A percentile compares a stretch with the other conserved stretches of the same genome.
Evolutionary conservation across 2,888 invertebrate species (phyloP).

Genomic region (Graphium colonna): DNA sequence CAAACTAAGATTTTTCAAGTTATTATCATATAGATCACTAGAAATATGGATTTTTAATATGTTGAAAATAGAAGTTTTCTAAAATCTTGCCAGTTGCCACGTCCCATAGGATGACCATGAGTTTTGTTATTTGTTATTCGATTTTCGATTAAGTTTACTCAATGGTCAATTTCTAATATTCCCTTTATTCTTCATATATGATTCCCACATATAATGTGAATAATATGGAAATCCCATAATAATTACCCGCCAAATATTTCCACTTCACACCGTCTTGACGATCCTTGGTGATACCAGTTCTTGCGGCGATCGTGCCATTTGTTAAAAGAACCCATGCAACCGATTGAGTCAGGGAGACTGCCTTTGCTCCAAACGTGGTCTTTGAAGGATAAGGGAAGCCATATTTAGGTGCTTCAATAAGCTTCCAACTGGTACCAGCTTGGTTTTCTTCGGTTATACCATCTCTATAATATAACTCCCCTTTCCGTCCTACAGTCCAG

Average conservation of each 20-base stretch:
- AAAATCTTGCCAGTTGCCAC: no score
- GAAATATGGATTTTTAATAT: no score
- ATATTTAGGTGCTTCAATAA: constrained; percentile 83
- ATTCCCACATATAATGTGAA: no score
- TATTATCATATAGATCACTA: no score
- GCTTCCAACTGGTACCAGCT: constrained; percentile 86
- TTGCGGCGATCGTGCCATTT: constrained; percentile 85
- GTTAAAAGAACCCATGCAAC: constrained; percentile 91
- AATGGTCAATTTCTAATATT: no score
- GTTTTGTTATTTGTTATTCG: no score
- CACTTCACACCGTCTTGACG: constrained; percentile 93
- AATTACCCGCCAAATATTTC: constrained; percentile 81
- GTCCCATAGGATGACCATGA: no score
- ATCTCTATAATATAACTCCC: constrained; percentile 89
- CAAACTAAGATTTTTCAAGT: no score
- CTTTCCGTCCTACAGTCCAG: constrained; percentile 94
- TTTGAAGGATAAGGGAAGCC: constrained; percentile 54
- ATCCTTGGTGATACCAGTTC: constrained; percentile 86
- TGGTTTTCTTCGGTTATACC: constrained; percentile 86
- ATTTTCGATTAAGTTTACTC: no score
- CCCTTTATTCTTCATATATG: no score
- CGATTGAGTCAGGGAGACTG: constrained; percentile 85
- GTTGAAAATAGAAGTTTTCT: no score
- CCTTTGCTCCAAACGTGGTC: constrained; percentile 78
- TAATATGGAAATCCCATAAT: no score